phyloP scores from a whole-genome alignment of 1,140 invertebrate genomes.

The Philopotamus ludificatus region DNA sequence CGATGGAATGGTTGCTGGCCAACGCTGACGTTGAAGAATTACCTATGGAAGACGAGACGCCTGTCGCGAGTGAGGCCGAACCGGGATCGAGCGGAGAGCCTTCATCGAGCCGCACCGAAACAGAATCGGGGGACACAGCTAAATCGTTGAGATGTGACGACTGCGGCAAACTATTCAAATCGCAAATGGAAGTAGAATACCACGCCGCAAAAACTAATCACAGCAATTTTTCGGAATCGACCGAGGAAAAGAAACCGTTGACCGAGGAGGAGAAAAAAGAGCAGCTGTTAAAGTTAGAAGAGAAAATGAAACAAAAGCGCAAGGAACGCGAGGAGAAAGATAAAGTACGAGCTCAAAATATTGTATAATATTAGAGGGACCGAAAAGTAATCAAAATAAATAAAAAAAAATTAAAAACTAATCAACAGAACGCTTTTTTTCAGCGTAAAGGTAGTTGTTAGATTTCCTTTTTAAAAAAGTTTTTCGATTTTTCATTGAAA shows the following conservation, averaged over 20 bases:
- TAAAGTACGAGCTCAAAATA: constrained; percentile 53
- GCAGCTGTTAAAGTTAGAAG: constrained; percentile 78
- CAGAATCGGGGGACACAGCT: constrained; percentile 52
- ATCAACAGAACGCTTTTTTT: too few species aligned
- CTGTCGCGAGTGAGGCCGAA: constrained; percentile 38
- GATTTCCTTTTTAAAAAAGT: too few species aligned
- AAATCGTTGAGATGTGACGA: constrained; percentile 91
- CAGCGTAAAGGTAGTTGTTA: too few species aligned
- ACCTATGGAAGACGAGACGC: constrained; percentile 14
- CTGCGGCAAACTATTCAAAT: constrained; percentile 82
- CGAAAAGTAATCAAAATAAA: too few species aligned
- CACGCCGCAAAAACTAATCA: constrained; percentile 91
- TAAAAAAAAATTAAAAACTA: too few species aligned
- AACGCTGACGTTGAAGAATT: constrained; percentile 65
- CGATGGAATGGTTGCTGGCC: constrained; percentile 88
- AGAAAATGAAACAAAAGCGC: constrained; percentile 82
- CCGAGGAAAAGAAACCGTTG: constrained; percentile 89
- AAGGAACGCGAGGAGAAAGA: constrained; percentile 85
- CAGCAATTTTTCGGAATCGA: constrained; percentile 87
- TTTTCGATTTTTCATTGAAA: too few species aligned
- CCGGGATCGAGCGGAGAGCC: constrained; percentile 14
- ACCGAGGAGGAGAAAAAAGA: constrained; percentile 90
- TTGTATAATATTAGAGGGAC: not conserved
- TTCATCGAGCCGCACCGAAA: not conserved
- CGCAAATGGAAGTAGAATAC: constrained; percentile 71